These are phyloP conservation scores for Tolmerus cingulatus DNA, from an alignment of 2,888 invertebrate species.

Conservation along the genomic window DNA sequence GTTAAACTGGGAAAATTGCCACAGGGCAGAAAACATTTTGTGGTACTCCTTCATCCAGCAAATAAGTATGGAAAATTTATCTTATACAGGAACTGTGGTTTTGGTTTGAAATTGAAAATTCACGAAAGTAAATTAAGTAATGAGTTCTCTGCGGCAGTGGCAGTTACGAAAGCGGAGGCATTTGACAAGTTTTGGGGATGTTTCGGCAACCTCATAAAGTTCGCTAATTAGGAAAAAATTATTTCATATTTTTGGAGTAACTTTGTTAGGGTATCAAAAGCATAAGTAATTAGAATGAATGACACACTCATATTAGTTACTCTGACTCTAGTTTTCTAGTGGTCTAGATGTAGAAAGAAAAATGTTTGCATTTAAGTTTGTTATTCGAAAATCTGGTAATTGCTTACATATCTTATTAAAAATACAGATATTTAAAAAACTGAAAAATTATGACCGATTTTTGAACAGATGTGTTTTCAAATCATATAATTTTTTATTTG, in stretches of 20 bases:
- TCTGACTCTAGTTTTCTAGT: not conserved
- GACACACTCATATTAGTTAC: not conserved
- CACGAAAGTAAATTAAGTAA: not conserved
- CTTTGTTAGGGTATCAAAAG: not conserved
- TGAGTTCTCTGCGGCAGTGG: not conserved
- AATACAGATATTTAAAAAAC: too few relatives aligned
- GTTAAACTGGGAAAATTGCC: not conserved
- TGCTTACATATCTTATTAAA: too few relatives aligned
- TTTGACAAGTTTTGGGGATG: not conserved
- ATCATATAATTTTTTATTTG: too few relatives aligned
- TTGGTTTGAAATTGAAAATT: not conserved
- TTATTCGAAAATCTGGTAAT: too few relatives aligned
- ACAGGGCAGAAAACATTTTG: not conserved
- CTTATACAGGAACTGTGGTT: conserved; percentile 1
- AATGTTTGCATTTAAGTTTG: too few relatives aligned
- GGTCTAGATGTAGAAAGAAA: too few relatives aligned
- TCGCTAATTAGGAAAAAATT: not conserved
- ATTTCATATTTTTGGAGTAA: not conserved
- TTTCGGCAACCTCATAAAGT: not conserved
- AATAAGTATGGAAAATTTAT: conserved; percentile 5
- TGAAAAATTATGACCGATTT: too few relatives aligned
- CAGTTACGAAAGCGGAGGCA: not conserved
- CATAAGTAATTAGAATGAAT: not conserved
- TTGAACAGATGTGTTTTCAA: too few relatives aligned
- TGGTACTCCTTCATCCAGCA: conserved; percentile 6